Conservation (phyloP, 2,797 vertebrate species). For the Megalops cyprinoides region DNA sequence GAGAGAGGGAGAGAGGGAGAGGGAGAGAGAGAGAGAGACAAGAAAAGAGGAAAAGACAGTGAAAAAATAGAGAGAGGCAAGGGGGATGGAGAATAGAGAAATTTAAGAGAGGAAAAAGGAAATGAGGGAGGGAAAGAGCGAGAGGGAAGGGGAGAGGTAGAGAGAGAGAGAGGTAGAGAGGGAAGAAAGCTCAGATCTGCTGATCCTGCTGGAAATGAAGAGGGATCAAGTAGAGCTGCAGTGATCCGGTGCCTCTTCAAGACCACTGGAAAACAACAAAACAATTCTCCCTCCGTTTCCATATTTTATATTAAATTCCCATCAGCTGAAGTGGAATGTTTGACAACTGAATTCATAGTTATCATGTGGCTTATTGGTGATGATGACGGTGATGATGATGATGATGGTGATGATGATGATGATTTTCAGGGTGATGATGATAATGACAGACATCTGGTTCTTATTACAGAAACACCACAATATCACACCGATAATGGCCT, state of each 20-base stretch:
- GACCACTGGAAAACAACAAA: no score
- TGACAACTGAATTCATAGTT: no score
- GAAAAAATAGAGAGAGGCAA: no score
- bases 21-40: neutral
- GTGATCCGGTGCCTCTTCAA: neutral
- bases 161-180: neutral
- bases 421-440: neutral
- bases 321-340: no score
- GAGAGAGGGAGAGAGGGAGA: neutral
- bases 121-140: conserved; percentile 1
- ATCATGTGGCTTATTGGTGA: neutral
- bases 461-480: neutral
- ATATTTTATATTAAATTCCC: no score
- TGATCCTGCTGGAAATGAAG: conserved; percentile 1
- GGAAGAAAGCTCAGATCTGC: neutral
- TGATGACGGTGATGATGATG: neutral
- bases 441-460: neutral
- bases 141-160: conserved; percentile 5
- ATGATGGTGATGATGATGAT: conserved; percentile 7
- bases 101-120: neutral
- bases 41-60: neutral
- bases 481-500: neutral
- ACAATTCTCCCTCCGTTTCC: no score
- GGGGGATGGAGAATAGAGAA: neutral
- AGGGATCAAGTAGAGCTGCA: neutral